phyloP scores from a whole-genome alignment of 2,797 vertebrate genomes.

The Pangasius macronema region DNA sequence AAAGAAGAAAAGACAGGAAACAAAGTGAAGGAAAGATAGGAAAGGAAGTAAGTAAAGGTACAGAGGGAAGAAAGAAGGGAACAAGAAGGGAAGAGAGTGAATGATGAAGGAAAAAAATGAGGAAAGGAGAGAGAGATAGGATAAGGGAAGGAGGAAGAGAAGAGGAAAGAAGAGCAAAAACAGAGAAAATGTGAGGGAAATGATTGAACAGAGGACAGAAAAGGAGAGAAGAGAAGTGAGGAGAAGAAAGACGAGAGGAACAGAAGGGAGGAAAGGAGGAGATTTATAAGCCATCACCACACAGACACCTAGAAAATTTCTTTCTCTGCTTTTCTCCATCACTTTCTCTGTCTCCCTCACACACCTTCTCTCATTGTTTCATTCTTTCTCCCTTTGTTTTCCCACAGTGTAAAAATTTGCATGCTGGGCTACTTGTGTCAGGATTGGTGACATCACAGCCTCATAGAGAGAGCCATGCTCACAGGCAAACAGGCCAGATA shows the following conservation, averaged over 20 bases:
- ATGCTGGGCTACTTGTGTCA: conserved; percentile 2
- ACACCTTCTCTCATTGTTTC: neutral
- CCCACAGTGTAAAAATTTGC: neutral
- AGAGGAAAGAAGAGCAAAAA: conserved; percentile 12
- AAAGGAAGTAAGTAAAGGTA: neutral
- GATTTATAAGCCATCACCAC: conserved; percentile 25
- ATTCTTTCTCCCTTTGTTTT: neutral
- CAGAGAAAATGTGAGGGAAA: neutral
- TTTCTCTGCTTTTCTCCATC: neutral
- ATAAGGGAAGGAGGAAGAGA: neutral
- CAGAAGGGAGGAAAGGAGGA: neutral
- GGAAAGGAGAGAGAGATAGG: neutral
- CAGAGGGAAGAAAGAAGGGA: neutral
- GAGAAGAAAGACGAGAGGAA: neutral
- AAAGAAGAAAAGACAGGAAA: neutral
- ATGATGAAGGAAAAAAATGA: neutral
- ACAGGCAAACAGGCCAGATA: conserved; percentile 33
- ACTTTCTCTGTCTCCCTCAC: neutral
- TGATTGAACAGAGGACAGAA: neutral
- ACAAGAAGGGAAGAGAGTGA: neutral
- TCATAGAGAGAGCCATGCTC: neutral
- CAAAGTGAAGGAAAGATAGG: neutral
- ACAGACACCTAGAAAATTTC: conserved; percentile 14
- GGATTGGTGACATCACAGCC: conserved; percentile 1
- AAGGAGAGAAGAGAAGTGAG: neutral